phyloP scores from a whole-genome alignment of 2,113 vertebrate genomes.

The Petromus typicus region DNA sequence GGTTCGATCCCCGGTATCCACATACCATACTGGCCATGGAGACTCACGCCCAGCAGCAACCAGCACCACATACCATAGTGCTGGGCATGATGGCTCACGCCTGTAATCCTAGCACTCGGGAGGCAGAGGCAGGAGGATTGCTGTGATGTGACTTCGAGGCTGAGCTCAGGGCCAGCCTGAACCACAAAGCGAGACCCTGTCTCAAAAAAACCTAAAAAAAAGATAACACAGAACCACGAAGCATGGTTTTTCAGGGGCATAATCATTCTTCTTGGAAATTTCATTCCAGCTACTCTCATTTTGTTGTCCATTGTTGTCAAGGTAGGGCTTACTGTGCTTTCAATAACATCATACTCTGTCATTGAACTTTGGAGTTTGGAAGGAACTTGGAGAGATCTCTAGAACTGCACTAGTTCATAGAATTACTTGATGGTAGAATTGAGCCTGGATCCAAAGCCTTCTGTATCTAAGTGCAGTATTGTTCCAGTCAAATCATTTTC shows the following conservation, averaged over 20 bases:
- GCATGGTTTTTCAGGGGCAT: not conserved
- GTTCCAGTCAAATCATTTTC: not conserved
- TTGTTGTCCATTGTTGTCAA: constrained; percentile 27
- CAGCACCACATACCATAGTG: no score
- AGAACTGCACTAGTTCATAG: not conserved
- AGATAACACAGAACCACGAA: constrained; percentile 40
- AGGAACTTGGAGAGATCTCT: not conserved
- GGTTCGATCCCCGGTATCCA: no score
- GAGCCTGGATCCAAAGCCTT: not conserved
- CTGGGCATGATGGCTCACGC: no score
- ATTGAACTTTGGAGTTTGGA: not conserved
- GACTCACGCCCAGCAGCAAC: no score
- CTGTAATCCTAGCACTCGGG: no score
- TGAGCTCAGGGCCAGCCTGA: no score
- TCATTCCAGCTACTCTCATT: constrained; percentile 21
- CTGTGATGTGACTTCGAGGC: no score
- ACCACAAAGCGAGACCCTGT: no score
- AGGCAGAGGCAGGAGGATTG: no score
- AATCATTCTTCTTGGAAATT: not conserved
- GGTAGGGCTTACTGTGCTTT: constrained; percentile 15
- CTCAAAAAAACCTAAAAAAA: no score
- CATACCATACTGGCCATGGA: no score
- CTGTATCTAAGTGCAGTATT: not conserved
- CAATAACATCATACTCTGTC: not conserved
- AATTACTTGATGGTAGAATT: not conserved